Percentiles rank a stretch among this genome's conserved stretches.
Evolutionary conservation across 2,797 vertebrate species (phyloP).

Genomic region (Arnoldichthys spilopterus): DNA sequence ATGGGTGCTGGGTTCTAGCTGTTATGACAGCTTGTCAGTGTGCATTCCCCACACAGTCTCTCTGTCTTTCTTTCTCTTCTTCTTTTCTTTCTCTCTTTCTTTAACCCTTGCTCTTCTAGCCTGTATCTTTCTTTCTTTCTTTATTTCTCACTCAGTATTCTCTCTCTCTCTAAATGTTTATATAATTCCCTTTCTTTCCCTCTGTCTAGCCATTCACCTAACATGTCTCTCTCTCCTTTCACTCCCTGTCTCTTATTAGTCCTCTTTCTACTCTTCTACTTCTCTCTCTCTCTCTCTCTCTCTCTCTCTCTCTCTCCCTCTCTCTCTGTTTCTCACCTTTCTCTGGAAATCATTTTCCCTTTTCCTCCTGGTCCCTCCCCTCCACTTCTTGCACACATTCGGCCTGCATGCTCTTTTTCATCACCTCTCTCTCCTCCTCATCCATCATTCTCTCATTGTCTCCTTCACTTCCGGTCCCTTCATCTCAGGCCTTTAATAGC

Average conservation of each 20-base stretch:
- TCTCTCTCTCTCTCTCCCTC: constrained; percentile 42
- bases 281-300: constrained; percentile 2
- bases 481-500: constrained; percentile 72
- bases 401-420: constrained; percentile 43
- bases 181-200: background rate
- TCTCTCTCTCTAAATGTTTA: background rate
- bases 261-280: background rate
- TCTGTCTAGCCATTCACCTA: background rate
- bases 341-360: background rate
- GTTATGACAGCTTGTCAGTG: constrained; percentile 76
- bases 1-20: constrained; percentile 60
- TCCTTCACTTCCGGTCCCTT: constrained; percentile 65
- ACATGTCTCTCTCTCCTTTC: background rate
- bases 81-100: constrained; percentile 3
- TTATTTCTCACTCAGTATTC: background rate
- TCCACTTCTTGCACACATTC: constrained; percentile 41
- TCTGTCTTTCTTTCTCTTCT: constrained; percentile 12
- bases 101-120: constrained; percentile 45
- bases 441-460: constrained; percentile 74
- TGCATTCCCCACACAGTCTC: constrained; percentile 59
- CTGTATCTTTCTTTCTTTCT: background rate
- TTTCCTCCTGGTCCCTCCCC: constrained; percentile 43
- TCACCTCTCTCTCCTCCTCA: constrained; percentile 60
- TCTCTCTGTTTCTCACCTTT: constrained; percentile 34
- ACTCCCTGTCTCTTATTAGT: background rate